A percentile compares a stretch with the other conserved stretches of the same genome.
Conservation (phyloP, 2,888 invertebrate species). For the Drosophila niveifrons region DNA sequence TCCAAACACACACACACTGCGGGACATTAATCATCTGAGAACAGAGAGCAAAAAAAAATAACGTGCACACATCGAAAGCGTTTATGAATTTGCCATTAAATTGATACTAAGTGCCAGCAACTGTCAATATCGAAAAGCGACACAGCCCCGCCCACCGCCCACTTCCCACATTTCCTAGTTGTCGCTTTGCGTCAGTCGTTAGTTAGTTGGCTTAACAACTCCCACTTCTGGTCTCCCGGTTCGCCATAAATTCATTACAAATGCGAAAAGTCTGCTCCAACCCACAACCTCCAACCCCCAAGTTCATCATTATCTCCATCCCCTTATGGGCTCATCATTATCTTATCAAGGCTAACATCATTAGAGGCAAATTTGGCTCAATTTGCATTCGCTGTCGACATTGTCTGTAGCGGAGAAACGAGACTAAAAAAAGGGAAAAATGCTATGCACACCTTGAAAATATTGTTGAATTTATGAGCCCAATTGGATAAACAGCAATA, state of each 20-base stretch:
- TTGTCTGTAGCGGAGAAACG: not conserved
- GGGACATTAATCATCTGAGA: constrained; percentile 57
- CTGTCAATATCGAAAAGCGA: constrained; percentile 60
- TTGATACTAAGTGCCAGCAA: constrained; percentile 65
- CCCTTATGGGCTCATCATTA: constrained; percentile 28
- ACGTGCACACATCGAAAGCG: constrained; percentile 7
- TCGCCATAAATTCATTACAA: constrained; percentile 64
- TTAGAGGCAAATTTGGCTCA: constrained; percentile 48
- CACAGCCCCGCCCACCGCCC: constrained; percentile 3
- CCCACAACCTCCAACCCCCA: not conserved
- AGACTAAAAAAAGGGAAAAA: not conserved
- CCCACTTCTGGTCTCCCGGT: constrained; percentile 30
- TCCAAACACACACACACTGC: constrained; percentile 34
- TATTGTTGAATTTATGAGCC: constrained; percentile 46
- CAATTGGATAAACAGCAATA: constrained; percentile 45
- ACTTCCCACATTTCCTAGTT: not conserved
- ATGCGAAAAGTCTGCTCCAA: constrained; percentile 26
- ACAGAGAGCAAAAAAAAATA: constrained; percentile 14
- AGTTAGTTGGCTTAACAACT: constrained; percentile 21
- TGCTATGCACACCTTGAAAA: constrained; percentile 29
- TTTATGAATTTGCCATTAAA: constrained; percentile 70
- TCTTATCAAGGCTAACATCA: constrained; percentile 66
- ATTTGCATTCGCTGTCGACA: constrained; percentile 48
- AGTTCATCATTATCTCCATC: not conserved
- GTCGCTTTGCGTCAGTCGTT: not conserved